Evolutionary conservation across 2,888 invertebrate species (phyloP).

Genomic region (Agrochola macilenta): DNA sequence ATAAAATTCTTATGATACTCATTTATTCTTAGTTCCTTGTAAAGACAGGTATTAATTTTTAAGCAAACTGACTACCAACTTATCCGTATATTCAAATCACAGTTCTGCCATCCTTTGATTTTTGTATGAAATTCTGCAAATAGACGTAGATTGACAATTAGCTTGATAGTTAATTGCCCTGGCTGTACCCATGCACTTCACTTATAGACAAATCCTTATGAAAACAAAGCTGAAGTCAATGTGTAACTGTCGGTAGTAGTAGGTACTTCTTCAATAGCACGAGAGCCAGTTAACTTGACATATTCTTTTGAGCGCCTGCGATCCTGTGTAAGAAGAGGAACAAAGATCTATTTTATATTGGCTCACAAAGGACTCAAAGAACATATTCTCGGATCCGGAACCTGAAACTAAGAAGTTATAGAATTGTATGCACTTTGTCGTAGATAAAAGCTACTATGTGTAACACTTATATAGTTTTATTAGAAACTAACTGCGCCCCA

Average conservation of each 20-base stretch:
- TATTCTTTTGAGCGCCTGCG: constrained; percentile 36
- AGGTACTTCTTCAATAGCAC: constrained; percentile 13
- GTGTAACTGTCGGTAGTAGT: not conserved
- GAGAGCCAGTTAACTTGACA: constrained; percentile 30
- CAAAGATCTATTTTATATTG: constrained; percentile 45
- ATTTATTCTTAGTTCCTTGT: not conserved
- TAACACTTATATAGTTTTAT: not conserved
- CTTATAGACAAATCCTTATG: not conserved
- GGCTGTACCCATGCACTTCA: not conserved
- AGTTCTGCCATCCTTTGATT: no score
- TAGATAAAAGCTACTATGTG: not conserved
- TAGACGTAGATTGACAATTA: not conserved
- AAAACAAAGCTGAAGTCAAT: constrained; percentile 1
- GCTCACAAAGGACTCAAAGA: constrained; percentile 35
- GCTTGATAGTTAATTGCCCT: not conserved
- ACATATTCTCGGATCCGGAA: constrained; percentile 9
- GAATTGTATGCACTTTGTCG: constrained; percentile 13
- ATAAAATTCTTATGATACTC: not conserved
- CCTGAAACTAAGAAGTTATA: constrained; percentile 17
- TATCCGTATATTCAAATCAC: not conserved
- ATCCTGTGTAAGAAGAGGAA: constrained; percentile 27
- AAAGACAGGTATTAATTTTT: not conserved
- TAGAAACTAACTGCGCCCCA: no score
- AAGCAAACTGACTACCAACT: not conserved
- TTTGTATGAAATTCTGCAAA: not conserved